phyloP scores from a whole-genome alignment of 1,140 invertebrate species.

The Papilio xuthus region DNA sequence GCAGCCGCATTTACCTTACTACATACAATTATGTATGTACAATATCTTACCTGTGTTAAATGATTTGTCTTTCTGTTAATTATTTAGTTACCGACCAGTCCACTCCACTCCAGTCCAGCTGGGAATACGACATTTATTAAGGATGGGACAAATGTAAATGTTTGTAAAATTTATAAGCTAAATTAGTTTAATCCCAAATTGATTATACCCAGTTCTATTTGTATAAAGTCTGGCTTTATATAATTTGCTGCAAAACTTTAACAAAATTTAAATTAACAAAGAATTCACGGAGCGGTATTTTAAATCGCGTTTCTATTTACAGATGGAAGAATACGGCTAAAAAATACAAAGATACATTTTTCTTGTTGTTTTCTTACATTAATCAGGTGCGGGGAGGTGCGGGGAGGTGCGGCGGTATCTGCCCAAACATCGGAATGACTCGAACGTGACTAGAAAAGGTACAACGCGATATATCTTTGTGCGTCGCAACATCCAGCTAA shows the following conservation, averaged over 20 bases:
- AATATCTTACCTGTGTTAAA: not conserved
- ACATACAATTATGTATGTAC: not conserved
- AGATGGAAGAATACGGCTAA: not conserved
- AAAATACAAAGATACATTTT: slow-evolving; percentile 15
- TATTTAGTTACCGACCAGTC: not conserved
- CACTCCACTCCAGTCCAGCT: not conserved
- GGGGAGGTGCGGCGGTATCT: not conserved
- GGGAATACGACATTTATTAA: slow-evolving; percentile 13
- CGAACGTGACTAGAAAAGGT: slow-evolving; percentile 25
- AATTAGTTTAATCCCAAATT: slow-evolving; percentile 2
- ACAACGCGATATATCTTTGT: slow-evolving; percentile 1
- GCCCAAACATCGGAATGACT: slow-evolving; percentile 4
- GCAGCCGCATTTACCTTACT: not conserved
- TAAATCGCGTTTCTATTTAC: not conserved
- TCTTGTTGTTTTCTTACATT: slow-evolving; percentile 16
- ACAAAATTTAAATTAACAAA: not conserved
- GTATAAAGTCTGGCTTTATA: not conserved
- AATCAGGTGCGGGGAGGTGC: not conserved
- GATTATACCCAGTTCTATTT: slow-evolving; percentile 1
- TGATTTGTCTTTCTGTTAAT: not conserved
- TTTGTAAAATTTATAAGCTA: not conserved
- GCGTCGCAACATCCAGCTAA: slow-evolving; percentile 3
- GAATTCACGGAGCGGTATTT: not conserved
- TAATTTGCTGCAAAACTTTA: not conserved
- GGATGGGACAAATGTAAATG: not conserved